Percentiles rank a stretch among this genome's conserved stretches.
phyloP scores from a whole-genome alignment of 2,113 vertebrate genomes.

The Ancistrus triradiatus region DNA sequence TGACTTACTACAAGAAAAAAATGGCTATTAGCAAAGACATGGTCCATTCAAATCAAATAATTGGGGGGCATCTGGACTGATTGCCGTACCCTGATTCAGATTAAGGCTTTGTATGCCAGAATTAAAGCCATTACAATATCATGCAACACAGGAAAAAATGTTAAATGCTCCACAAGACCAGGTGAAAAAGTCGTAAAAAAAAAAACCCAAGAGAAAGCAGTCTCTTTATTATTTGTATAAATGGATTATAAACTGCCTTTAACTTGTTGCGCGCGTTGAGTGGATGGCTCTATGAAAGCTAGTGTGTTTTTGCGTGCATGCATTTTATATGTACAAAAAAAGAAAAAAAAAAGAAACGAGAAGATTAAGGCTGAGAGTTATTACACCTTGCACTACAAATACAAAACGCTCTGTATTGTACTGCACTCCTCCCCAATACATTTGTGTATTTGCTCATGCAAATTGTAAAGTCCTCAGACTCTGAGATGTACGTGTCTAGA shows the following conservation, averaged over 20 bases:
- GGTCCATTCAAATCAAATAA: no score
- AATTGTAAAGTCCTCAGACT: constrained; percentile 10
- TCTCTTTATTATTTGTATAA: no score
- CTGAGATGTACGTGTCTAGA: background rate
- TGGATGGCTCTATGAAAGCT: background rate
- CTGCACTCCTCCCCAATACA: background rate
- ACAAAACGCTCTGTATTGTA: background rate
- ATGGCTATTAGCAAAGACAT: no score
- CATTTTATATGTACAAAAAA: background rate
- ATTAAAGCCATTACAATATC: background rate
- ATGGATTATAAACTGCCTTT: no score
- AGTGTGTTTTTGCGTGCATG: constrained; percentile 6
- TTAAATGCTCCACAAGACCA: no score
- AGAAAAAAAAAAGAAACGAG: constrained; percentile 3
- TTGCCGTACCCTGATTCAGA: constrained; percentile 13
- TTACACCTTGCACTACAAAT: background rate
- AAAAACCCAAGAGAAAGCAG: no score
- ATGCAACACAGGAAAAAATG: background rate
- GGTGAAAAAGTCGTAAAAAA: no score
- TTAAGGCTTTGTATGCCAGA: constrained; percentile 7
- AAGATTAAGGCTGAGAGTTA: background rate
- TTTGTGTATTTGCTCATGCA: background rate
- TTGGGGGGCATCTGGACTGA: background rate
- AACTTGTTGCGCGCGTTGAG: no score
- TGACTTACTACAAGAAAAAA: constrained; percentile 21